A percentile compares a stretch with the other conserved stretches of the same genome.
Conservation (phyloP, 2,797 vertebrate species). For the Bovichtus diacanthus region DNA sequence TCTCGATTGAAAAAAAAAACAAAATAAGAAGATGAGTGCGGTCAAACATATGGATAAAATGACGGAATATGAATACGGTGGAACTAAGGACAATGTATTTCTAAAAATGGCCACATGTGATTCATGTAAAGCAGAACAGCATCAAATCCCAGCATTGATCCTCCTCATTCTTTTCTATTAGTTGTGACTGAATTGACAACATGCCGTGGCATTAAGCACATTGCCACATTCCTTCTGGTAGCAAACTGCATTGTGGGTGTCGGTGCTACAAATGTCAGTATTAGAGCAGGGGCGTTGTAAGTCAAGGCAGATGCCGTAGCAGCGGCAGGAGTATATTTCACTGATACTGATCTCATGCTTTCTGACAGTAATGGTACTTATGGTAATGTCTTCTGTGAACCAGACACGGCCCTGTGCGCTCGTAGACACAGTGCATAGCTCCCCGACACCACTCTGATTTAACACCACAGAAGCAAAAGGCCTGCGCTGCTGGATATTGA, state of each 20-base stretch:
- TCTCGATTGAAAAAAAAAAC: not conserved
- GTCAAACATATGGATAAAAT: not conserved
- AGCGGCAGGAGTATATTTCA: constrained; percentile 68
- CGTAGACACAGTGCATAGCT: constrained; percentile 55
- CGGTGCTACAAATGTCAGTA: constrained; percentile 64
- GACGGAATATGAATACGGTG: not conserved
- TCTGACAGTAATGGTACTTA: constrained; percentile 81
- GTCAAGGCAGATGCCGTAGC: constrained; percentile 66
- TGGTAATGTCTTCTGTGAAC: constrained; percentile 79
- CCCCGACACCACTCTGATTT: constrained; percentile 68
- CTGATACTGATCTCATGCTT: constrained; percentile 74
- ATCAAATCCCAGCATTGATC: constrained; percentile 4
- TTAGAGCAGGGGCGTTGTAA: constrained; percentile 61
- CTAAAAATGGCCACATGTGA: not conserved
- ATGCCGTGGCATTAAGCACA: constrained; percentile 39
- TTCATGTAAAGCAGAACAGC: constrained; percentile 8
- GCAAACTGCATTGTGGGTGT: constrained; percentile 51
- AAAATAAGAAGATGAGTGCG: not conserved
- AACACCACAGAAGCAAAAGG: constrained; percentile 48
- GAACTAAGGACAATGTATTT: constrained; percentile 2
- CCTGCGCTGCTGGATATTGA: constrained; percentile 48
- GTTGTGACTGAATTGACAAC: constrained; percentile 41
- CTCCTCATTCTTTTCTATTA: constrained; percentile 12
- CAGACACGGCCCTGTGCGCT: constrained; percentile 70
- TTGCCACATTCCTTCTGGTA: constrained; percentile 56